A percentile compares a stretch with the other conserved stretches of the same genome.
These are phyloP conservation scores for Cotesia typhae DNA, from an alignment of 1,140 invertebrate genomes.

Conservation along the genomic window DNA sequence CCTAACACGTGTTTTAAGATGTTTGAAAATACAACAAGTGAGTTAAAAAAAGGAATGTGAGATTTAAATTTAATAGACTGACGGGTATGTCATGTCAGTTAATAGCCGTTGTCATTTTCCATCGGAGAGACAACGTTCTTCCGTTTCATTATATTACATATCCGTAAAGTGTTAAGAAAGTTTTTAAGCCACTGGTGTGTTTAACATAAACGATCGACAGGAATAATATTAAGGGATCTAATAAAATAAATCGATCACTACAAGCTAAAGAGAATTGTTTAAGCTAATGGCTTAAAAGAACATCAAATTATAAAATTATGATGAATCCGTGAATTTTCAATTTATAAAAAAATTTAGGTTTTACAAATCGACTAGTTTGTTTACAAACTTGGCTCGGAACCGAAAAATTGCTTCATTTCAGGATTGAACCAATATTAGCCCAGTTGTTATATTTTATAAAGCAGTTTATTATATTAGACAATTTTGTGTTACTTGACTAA, in stretches of 20 bases:
- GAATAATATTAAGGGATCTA: neutral
- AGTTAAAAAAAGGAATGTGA: conserved; percentile 47
- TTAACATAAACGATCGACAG: neutral
- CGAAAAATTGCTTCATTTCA: no score
- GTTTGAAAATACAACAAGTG: conserved; percentile 41
- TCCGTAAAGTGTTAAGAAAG: conserved; percentile 1
- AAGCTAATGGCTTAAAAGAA: no score
- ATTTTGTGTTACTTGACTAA: conserved; percentile 53
- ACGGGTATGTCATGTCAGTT: conserved; percentile 46
- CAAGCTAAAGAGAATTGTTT: no score
- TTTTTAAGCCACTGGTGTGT: neutral
- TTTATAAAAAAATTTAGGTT: no score
- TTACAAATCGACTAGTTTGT: no score
- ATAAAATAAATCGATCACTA: no score
- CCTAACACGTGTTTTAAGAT: conserved; percentile 4
- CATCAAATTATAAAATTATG: no score
- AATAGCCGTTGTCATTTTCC: conserved; percentile 50
- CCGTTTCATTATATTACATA: conserved; percentile 31
- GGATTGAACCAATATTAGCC: no score
- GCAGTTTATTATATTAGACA: conserved; percentile 37
- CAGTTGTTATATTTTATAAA: neutral
- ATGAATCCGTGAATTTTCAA: no score
- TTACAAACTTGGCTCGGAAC: no score
- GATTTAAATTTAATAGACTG: conserved; percentile 39
- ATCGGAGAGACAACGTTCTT: conserved; percentile 33